Conservation (phyloP, 1,140 invertebrate genomes). For the Homalodisca vitripennis region DNA sequence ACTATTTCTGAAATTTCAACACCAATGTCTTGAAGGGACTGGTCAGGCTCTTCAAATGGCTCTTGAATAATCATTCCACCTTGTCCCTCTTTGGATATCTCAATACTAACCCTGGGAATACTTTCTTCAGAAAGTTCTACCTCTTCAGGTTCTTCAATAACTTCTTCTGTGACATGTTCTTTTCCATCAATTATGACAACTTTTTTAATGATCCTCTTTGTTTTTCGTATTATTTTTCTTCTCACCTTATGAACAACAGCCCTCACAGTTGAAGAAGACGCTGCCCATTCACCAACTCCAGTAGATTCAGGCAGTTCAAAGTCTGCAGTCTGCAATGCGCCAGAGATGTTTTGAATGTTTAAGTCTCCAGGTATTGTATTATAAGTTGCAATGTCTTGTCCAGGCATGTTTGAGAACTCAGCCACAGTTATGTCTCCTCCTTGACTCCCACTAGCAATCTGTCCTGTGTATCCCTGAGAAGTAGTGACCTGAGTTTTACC, state of each 20-base stretch:
- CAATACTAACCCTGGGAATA: slow-evolving; percentile 68
- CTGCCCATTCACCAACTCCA: slow-evolving; percentile 46
- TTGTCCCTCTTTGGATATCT: slow-evolving; percentile 54
- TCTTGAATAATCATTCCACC: slow-evolving; percentile 23
- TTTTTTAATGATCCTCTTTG: slow-evolving; percentile 67
- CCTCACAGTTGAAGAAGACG: slow-evolving; percentile 61
- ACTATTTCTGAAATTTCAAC: slow-evolving; percentile 35
- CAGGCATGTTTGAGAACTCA: slow-evolving; percentile 62
- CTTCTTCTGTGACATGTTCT: slow-evolving; percentile 76
- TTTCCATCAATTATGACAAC: slow-evolving; percentile 78
- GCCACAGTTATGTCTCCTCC: slow-evolving; percentile 60
- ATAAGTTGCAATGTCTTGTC: slow-evolving; percentile 52
- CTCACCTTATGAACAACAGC: slow-evolving; percentile 78
- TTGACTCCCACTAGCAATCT: slow-evolving; percentile 58
- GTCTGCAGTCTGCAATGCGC: background rate
- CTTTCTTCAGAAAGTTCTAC: slow-evolving; percentile 73
- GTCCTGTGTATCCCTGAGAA: slow-evolving; percentile 60
- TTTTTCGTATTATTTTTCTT: slow-evolving; percentile 70
- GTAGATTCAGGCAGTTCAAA: background rate
- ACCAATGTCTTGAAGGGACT: slow-evolving; percentile 30
- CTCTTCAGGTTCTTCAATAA: slow-evolving; percentile 79
- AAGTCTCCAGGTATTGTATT: slow-evolving; percentile 44
- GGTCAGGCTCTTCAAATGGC: slow-evolving; percentile 23
- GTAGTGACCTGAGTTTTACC: slow-evolving; percentile 59
- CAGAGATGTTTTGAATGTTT: background rate